Evolutionary conservation across 2,113 vertebrate species (phyloP).

Genomic region (Lagopus muta): DNA sequence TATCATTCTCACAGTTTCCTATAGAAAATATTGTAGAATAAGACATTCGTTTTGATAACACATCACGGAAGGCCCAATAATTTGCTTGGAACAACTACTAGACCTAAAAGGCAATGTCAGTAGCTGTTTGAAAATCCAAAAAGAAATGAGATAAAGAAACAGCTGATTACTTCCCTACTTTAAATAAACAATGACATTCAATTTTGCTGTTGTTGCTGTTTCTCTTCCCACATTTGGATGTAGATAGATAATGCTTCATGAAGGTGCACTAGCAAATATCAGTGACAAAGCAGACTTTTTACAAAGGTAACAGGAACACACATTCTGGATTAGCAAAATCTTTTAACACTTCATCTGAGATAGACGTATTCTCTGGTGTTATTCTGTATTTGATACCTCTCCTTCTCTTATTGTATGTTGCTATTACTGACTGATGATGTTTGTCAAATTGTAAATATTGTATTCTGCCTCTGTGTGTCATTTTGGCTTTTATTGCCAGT

Average conservation of each 20-base stretch:
- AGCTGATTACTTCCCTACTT: neutral
- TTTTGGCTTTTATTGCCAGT: neutral
- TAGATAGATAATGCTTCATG: neutral
- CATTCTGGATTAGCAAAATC: neutral
- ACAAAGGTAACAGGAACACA: neutral
- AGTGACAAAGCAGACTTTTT: neutral
- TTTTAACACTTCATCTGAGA: neutral
- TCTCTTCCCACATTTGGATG: neutral
- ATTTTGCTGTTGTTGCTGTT: neutral
- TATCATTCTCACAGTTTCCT: neutral
- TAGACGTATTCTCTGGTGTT: neutral
- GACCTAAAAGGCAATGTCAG: neutral
- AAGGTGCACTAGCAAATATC: neutral
- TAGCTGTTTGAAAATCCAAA: neutral
- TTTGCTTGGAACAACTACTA: neutral
- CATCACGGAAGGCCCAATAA: neutral
- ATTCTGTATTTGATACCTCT: neutral
- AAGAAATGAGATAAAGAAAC: neutral
- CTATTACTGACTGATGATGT: neutral
- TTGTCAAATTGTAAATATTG: neutral
- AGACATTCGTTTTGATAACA: neutral
- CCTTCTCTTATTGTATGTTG: neutral
- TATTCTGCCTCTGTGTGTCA: neutral
- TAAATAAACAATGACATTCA: neutral
- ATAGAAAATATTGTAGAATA: neutral